Conservation (phyloP, 2,113 vertebrate genomes). For the Seriola aureovittata region DNA sequence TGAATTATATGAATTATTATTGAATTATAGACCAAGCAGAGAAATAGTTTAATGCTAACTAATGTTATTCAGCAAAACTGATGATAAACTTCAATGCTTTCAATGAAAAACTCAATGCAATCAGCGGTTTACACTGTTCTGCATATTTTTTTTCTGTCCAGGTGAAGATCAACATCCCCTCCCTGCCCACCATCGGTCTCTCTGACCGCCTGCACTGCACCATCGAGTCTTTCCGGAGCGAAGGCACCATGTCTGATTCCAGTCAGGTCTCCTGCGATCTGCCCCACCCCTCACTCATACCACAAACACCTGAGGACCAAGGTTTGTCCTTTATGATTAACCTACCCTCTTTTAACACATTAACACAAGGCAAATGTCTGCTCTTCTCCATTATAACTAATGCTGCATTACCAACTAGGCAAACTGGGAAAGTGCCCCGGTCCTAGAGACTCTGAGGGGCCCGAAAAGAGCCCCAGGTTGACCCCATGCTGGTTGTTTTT, state of each 20-base stretch:
- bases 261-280: constrained; percentile 79
- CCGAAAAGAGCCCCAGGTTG: neutral
- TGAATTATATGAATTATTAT: too few relatives aligned
- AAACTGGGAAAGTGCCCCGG: neutral
- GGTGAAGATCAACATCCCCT: constrained; percentile 80
- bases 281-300: constrained; percentile 70
- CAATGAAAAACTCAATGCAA: neutral
- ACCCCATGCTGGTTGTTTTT: neutral
- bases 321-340: constrained; percentile 56
- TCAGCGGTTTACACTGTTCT: neutral
- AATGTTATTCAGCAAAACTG: neutral
- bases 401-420: neutral
- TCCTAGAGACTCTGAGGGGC: neutral
- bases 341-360: neutral
- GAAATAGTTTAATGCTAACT: neutral
- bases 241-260: constrained; percentile 70
- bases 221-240: constrained; percentile 54
- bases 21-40: neutral
- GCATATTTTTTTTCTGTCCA: constrained; percentile 19
- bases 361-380: neutral
- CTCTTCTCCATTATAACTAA: constrained; percentile 8
- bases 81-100: neutral
- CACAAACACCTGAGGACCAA: constrained; percentile 74
- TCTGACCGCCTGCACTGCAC: constrained; percentile 78
- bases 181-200: constrained; percentile 73